Conservation (phyloP, 2,888 invertebrate genomes). For the Agapetus fuscipes region DNA sequence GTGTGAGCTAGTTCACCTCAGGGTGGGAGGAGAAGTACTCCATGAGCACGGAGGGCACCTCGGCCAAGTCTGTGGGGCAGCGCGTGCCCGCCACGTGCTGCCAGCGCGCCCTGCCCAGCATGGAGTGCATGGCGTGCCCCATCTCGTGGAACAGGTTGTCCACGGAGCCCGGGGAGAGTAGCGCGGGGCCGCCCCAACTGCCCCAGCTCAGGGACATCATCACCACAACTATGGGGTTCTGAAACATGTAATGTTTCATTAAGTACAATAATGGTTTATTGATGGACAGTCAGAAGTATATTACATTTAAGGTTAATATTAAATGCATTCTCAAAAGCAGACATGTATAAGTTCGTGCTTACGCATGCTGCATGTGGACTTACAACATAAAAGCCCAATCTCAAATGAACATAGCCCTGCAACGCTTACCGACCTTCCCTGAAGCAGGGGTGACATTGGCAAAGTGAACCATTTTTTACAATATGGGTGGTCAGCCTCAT, state of each 20-base stretch:
- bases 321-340: no score
- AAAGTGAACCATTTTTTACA: no score
- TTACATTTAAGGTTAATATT: no score
- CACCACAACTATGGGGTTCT: slow-evolving; percentile 88
- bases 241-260: slow-evolving; percentile 20
- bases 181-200: slow-evolving; percentile 62
- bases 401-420: no score
- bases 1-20: no score
- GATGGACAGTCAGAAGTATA: neutral
- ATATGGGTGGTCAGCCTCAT: no score
- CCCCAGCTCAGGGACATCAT: slow-evolving; percentile 81
- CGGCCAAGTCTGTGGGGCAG: slow-evolving; percentile 96
- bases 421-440: no score
- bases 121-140: slow-evolving; percentile 98
- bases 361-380: no score
- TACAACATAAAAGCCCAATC: no score
- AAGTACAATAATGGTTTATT: no score
- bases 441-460: no score
- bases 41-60: slow-evolving; percentile 98
- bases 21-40: slow-evolving; percentile 93
- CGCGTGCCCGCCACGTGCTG: slow-evolving; percentile 98
- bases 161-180: slow-evolving; percentile 74
- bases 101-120: slow-evolving; percentile 89
- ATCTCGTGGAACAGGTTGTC: slow-evolving; percentile 98
- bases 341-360: no score